Conservation (phyloP, 2,113 vertebrate species). For the Pseudopipra pipra region DNA sequence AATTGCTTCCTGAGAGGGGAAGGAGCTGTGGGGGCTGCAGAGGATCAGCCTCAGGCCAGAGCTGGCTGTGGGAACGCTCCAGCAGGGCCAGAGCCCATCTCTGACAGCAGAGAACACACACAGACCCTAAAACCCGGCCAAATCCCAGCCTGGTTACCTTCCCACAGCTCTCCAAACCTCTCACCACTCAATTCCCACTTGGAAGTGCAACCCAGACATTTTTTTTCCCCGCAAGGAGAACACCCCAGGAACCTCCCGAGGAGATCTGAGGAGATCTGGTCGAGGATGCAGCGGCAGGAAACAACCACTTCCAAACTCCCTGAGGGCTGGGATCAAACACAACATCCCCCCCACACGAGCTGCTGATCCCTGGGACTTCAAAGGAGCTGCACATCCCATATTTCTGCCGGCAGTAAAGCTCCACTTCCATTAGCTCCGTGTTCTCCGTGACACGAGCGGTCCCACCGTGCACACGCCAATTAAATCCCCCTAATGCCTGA, state of each 20-base stretch:
- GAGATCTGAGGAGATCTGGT: not conserved
- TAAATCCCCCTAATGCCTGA: not conserved
- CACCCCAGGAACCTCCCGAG: rapidly evolving
- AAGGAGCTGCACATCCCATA: not conserved
- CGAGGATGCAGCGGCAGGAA: rapidly evolving
- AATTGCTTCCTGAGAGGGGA: not conserved
- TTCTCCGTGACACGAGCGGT: not conserved
- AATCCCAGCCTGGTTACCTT: not conserved
- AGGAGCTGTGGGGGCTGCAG: not conserved
- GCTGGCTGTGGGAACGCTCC: not conserved
- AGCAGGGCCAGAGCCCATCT: not conserved
- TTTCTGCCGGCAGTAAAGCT: not conserved
- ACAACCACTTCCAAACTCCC: not conserved
- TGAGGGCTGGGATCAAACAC: not conserved
- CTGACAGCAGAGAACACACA: not conserved
- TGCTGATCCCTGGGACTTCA: not conserved
- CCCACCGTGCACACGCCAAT: not conserved
- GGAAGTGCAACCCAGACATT: rapidly evolving
- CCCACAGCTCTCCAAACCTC: not conserved
- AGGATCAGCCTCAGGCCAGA: not conserved
- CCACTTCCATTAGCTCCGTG: conserved; percentile 18
- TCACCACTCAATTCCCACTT: not conserved
- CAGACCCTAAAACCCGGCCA: rapidly evolving
- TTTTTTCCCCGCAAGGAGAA: not conserved
- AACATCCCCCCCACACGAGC: not conserved